Evolutionary conservation across 2,797 vertebrate species (phyloP).

Genomic region (Nannoperca australis): DNA sequence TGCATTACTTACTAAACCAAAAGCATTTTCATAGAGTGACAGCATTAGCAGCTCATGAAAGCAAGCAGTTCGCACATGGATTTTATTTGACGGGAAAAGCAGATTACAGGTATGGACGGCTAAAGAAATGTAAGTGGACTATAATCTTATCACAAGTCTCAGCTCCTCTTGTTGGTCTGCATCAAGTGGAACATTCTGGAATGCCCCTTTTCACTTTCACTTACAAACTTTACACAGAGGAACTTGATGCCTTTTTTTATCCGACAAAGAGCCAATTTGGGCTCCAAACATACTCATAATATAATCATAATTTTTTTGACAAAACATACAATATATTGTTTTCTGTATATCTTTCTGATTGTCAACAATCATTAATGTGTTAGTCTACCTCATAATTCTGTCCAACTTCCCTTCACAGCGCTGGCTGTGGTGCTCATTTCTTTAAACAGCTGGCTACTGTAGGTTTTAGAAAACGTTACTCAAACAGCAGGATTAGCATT

Average conservation of each 20-base stretch:
- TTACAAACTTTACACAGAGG: no score
- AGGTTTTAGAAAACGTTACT: neutral
- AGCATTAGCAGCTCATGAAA: conserved; percentile 1
- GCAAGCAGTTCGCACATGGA: neutral
- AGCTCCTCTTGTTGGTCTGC: conserved; percentile 1
- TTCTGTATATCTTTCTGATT: no score
- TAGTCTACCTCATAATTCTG: no score
- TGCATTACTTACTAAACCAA: neutral
- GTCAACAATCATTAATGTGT: no score
- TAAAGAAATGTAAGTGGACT: conserved; percentile 7
- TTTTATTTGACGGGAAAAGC: conserved; percentile 19
- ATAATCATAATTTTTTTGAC: no score
- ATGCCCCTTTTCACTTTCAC: neutral
- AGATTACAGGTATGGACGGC: conserved; percentile 25
- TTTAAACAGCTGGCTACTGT: no score
- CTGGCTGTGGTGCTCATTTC: neutral
- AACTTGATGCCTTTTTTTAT: no score
- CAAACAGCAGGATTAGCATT: neutral
- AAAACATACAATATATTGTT: no score
- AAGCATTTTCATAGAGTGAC: neutral
- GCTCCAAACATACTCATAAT: no score
- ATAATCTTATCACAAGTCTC: neutral
- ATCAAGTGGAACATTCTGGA: conserved; percentile 12
- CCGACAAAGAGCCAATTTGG: no score
- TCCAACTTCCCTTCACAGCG: neutral